Percentiles rank a stretch among this genome's conserved stretches.
Evolutionary conservation across 2,113 vertebrate species (phyloP).

Genomic region (Aspiorhynchus laticeps): DNA sequence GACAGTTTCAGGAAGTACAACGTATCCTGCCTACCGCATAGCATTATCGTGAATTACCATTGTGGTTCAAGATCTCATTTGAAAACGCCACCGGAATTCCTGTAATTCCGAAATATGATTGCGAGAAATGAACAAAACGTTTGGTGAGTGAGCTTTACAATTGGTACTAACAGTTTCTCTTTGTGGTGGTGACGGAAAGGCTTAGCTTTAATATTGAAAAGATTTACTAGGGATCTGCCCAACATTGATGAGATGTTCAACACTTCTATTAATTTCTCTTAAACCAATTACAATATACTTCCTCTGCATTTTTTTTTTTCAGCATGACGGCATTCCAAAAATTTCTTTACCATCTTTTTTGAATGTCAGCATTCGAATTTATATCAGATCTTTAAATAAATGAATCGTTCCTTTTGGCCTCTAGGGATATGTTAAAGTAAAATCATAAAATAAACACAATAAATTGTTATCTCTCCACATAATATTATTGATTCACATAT

Average conservation of each 20-base stretch:
- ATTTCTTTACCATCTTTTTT: conserved; percentile 52
- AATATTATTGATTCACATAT: neutral
- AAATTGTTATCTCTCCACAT: conserved; percentile 53
- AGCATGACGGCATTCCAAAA: neutral
- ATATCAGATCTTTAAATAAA: conserved; percentile 60
- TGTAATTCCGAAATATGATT: neutral
- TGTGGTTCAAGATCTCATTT: neutral
- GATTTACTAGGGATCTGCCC: conserved; percentile 28
- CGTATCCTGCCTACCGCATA: neutral
- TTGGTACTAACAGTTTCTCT: neutral
- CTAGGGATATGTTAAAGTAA: neutral
- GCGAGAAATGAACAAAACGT: neutral
- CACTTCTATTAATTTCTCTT: conserved; percentile 49
- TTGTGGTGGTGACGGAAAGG: conserved; percentile 8
- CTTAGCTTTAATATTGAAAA: neutral
- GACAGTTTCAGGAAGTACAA: neutral
- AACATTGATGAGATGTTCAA: conserved; percentile 8
- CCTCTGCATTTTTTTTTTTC: conserved; percentile 52
- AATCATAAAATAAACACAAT: conserved; percentile 48
- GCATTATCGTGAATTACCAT: neutral
- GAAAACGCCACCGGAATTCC: neutral
- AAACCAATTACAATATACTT: conserved; percentile 44
- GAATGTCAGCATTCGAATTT: conserved; percentile 78
- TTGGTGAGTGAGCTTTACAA: conserved; percentile 19
- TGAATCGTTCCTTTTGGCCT: neutral